phyloP scores from a whole-genome alignment of 1,140 invertebrate genomes.

The Pararge aegeria region DNA sequence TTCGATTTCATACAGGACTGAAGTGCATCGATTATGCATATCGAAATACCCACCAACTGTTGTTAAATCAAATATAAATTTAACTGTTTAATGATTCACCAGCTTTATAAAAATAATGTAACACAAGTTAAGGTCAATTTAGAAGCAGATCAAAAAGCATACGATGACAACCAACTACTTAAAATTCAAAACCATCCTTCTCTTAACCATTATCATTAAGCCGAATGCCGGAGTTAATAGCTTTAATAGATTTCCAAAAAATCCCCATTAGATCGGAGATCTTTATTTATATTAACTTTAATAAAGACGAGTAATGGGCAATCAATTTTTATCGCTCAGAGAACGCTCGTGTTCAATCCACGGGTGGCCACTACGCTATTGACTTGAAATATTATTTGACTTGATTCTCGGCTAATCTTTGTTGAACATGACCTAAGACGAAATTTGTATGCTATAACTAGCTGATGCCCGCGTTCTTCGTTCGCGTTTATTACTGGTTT shows the following conservation, averaged over 20 bases:
- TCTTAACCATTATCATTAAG: slow-evolving; percentile 28
- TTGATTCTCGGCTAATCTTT: slow-evolving; percentile 9
- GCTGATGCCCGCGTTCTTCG: no score
- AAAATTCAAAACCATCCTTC: not conserved
- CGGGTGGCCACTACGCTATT: slow-evolving; percentile 44
- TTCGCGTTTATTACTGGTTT: no score
- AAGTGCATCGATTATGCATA: no score
- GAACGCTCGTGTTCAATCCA: slow-evolving; percentile 39
- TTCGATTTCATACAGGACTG: no score
- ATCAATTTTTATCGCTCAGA: slow-evolving; percentile 70
- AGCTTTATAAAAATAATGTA: no score
- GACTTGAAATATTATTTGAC: slow-evolving; percentile 10
- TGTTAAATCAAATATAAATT: no score
- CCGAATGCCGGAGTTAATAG: slow-evolving; percentile 45
- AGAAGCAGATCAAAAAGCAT: not conserved
- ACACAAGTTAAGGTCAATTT: not conserved
- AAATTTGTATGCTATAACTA: not conserved
- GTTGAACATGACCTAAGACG: not conserved
- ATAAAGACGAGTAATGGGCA: slow-evolving; percentile 60
- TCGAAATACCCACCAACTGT: no score
- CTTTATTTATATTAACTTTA: slow-evolving; percentile 66
- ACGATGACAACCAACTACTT: not conserved
- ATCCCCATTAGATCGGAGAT: slow-evolving; percentile 36
- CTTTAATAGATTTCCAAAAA: slow-evolving; percentile 32
- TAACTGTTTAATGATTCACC: no score